phyloP scores from a whole-genome alignment of 2,113 vertebrate genomes.

The Heterocephalus glaber region DNA sequence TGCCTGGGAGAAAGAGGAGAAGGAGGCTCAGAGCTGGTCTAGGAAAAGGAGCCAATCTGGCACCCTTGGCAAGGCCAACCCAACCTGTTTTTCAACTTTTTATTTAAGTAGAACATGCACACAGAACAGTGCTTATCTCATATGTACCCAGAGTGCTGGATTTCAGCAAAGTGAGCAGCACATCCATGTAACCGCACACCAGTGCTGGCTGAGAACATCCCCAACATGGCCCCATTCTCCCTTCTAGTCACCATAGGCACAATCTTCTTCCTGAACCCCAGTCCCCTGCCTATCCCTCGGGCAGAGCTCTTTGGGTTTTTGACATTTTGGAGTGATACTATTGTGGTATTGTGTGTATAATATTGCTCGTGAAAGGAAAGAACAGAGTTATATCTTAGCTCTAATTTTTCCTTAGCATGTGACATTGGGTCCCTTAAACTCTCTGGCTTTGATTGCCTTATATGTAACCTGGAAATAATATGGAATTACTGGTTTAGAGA shows the following conservation, averaged over 20 bases:
- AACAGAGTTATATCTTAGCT: not conserved
- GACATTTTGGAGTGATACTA: not conserved
- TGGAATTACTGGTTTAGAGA: slow-evolving; percentile 17
- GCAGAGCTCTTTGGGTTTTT: not conserved
- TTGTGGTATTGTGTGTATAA: not conserved
- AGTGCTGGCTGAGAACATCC: not conserved
- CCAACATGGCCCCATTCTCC: accelerated
- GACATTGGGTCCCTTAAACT: not conserved
- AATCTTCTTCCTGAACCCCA: not conserved
- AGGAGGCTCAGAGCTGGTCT: not conserved
- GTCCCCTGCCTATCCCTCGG: accelerated
- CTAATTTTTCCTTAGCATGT: not conserved
- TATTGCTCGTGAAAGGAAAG: not conserved
- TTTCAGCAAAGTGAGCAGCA: not conserved
- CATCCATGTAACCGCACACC: not conserved
- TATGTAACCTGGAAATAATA: not conserved
- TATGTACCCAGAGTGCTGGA: not conserved
- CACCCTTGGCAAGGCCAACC: not conserved
- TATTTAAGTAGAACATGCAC: not conserved
- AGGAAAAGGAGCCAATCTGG: not conserved
- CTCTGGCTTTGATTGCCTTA: not conserved
- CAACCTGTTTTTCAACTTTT: not conserved
- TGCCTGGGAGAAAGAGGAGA: not conserved
- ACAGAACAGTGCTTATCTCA: not conserved
- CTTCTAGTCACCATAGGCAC: too few relatives aligned